Evolutionary conservation across 1,140 invertebrate genomes (phyloP), one percentile per base, ranked within the genome.

Genomic region (Drosophila elegans): DNA sequence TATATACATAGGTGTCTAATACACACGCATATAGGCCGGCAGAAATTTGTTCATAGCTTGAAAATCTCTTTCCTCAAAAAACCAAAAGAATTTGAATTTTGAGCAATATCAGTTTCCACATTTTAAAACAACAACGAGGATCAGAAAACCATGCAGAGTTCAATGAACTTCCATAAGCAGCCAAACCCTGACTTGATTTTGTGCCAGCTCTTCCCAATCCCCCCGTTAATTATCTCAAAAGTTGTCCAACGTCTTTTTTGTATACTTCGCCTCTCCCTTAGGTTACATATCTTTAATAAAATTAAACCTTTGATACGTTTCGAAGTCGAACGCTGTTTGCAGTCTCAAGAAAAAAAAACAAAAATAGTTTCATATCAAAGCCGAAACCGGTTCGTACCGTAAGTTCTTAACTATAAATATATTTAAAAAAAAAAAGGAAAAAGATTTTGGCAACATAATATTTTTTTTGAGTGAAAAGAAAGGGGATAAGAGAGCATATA

Each of bases 221-320:
- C 25, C 29, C 41, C 32, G 41, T 16, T 38, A 13, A 29, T 32
- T 66, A 67, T 45, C 49, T 52, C 55, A 73, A 82, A 89, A 88
- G 48, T 88, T 74, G 84, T 53, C 49, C 53, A 74, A 84, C 84
- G 67, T 74, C 84, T 88, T 89, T 89, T 83, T 72, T 48, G 38
- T 62, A 57, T 27, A 61, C 13, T 48, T 63, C 32, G 32, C 32
- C 25, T 29, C 45, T 56, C 39, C 48, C 62, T 42, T 48, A 52
- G 67, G 78, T 76, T 82, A 79, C 57, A 82, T 86, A 66, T 73
- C 52, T 71, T 78, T 41, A 10, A 77, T 77, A 77, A 39, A 61
- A 85, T 74, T 78, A 84, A 60, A 36, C 36, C 36, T 67, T 52
- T 29, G 29, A 64, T 41, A 61, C 75, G 49, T 78, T 82, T 75